Base-by-base conservation (phyloP, 2,888 invertebrate genomes). In the Ethmia dodecea region DNA sequence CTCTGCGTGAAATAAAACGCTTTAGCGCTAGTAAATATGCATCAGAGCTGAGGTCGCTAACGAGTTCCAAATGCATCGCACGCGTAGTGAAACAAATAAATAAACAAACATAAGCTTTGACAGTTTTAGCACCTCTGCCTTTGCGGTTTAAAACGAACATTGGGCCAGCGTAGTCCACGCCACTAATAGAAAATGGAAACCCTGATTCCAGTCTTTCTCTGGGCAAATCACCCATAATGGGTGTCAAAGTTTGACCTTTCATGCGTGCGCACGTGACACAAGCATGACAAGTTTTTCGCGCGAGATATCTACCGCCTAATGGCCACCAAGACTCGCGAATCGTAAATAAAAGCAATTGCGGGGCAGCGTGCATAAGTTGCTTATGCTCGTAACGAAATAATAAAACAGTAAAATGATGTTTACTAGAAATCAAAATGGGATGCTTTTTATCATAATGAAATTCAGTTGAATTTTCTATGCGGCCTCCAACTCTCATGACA, bases 1-100 rank as follows among this genome's bases (percentile, higher is more conserved):
- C 44, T 5, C 48, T 38, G 10, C 43, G 40, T n/a, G 48, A 31
- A 3, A 47, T 28, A 33, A 43, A 47, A 2, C 45, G 35, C 14
- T 43, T 48, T 8, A 48, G 39, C 0, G 45, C 45, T 8, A 24
- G 18, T 6, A 45, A 10, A 29, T 45, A 48, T 10, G 31, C 20
- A 1, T 32, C 37, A 6, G 45, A 43, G 9, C 32, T 35, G 9
- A 48, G 28, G 20, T 43, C 43, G 1, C 32, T 33, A 8, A 37
- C 40, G 8, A 46, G 8, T 31, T 46, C 46, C 1, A 42, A 37
- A 13, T 46, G 46, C 3, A 40, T 25, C 1, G 43, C 42, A 13
- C 38, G 35, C 5, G 42, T 42, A 15, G 35, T 33, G 10, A 47
- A 14, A 11, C 42, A 45, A 0, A 33, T 34, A 13, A 40, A 42